Evolutionary conservation across 2,113 vertebrate genomes (phyloP).

Genomic region (Psephotus haematonotus): DNA sequence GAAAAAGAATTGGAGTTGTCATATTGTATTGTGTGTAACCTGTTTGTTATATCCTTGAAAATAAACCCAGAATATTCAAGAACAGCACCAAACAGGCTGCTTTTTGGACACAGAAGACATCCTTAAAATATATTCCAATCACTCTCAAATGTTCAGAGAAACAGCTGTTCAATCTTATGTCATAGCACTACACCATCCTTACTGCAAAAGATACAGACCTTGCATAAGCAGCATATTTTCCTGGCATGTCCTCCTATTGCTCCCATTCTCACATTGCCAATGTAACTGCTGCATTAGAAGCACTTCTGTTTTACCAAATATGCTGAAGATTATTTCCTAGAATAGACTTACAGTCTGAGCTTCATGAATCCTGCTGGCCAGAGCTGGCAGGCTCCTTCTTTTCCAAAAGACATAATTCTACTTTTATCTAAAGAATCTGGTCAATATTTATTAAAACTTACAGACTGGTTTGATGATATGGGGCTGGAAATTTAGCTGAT

Average conservation of each 20-base stretch:
- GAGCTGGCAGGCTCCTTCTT: background rate
- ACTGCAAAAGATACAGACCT: conserved; percentile 32
- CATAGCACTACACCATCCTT: background rate
- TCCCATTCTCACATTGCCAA: background rate
- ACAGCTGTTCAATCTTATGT: conserved; percentile 19
- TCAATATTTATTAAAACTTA: background rate
- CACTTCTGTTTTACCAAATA: conserved; percentile 9
- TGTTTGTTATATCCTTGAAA: background rate
- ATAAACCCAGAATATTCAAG: background rate
- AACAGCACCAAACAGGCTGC: background rate
- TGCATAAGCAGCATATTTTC: conserved; percentile 36
- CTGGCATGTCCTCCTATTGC: background rate
- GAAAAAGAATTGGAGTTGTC: background rate
- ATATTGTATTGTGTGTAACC: background rate
- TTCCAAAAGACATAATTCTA: background rate
- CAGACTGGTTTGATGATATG: background rate
- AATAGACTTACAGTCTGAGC: background rate
- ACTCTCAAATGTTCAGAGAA: background rate
- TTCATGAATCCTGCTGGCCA: background rate
- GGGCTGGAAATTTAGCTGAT: background rate
- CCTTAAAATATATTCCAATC: background rate
- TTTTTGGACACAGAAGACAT: background rate
- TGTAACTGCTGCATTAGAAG: background rate
- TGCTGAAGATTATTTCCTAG: background rate
- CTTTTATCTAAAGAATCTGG: background rate